Evolutionary conservation across 2,888 invertebrate genomes (phyloP).

Genomic region (Plebejus anna): DNA sequence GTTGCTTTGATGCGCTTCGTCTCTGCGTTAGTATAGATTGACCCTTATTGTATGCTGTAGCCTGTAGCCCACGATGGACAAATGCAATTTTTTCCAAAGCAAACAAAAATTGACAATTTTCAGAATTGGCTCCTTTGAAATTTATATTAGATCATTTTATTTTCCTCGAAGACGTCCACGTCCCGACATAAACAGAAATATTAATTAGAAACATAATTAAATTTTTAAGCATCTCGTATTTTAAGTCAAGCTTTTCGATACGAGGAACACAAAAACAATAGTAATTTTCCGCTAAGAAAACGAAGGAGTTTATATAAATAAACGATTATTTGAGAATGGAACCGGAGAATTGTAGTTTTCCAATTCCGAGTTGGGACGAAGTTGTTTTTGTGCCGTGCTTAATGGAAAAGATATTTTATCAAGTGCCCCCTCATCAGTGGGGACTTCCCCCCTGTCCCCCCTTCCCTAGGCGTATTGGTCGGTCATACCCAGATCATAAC

Average conservation of each 20-base stretch:
- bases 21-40: no score
- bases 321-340: not conserved
- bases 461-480: not conserved
- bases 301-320: conserved; percentile 1
- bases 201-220: not conserved
- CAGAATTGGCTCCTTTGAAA: no score
- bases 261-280: not conserved
- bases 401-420: conserved; percentile 15
- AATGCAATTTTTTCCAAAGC: no score
- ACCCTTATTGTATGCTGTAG: no score
- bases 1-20: no score
- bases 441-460: not conserved
- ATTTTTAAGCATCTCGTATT: not conserved
- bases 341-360: not conserved
- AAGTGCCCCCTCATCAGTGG: not conserved
- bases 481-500: conserved; percentile 22
- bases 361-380: not conserved
- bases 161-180: not conserved
- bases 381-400: conserved; percentile 17
- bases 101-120: no score
- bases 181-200: not conserved
- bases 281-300: conserved; percentile 1
- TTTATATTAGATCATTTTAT: not conserved
- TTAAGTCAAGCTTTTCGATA: not conserved
- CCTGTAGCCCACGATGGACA: no score